Conservation (phyloP, 2,797 vertebrate genomes). For the Ara ararauna region DNA sequence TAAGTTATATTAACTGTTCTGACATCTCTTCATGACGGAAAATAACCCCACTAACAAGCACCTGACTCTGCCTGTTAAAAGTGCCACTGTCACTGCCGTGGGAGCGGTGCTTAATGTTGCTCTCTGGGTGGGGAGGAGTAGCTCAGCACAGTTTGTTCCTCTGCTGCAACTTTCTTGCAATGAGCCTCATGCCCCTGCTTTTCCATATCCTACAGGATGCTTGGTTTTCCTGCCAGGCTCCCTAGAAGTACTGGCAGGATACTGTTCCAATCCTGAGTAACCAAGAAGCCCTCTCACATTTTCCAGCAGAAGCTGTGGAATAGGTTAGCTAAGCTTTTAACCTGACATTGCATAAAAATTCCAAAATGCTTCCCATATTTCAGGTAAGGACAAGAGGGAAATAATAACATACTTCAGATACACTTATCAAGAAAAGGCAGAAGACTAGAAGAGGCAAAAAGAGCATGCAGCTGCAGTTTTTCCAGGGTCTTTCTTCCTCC, state of each 20-base stretch:
- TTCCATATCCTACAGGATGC: accelerated
- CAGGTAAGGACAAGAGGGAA: not conserved
- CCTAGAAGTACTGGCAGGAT: not conserved
- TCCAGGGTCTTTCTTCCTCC: not conserved
- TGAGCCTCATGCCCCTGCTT: not conserved
- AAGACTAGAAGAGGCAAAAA: not conserved
- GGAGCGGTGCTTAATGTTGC: not conserved
- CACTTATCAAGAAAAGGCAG: not conserved
- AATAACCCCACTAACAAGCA: slow-evolving; percentile 3
- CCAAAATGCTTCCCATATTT: not conserved
- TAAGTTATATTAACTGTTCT: not conserved
- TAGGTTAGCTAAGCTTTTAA: not conserved
- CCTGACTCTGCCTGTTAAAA: slow-evolving; percentile 23
- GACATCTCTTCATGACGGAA: not conserved
- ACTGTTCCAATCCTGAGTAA: accelerated
- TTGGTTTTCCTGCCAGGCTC: not conserved
- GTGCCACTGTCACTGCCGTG: not conserved
- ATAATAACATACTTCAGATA: not conserved
- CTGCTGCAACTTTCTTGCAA: not conserved
- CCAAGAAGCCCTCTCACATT: not conserved
- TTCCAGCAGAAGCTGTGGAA: not conserved
- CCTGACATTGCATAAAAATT: not conserved
- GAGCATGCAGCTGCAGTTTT: not conserved
- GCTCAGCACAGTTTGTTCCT: not conserved
- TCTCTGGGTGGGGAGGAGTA: not conserved